Percentiles rank a stretch among this genome's conserved stretches.
These are phyloP conservation scores for Sebastes paucispinis DNA, from an alignment of 2,797 vertebrate genomes.

Conservation along the genomic window DNA sequence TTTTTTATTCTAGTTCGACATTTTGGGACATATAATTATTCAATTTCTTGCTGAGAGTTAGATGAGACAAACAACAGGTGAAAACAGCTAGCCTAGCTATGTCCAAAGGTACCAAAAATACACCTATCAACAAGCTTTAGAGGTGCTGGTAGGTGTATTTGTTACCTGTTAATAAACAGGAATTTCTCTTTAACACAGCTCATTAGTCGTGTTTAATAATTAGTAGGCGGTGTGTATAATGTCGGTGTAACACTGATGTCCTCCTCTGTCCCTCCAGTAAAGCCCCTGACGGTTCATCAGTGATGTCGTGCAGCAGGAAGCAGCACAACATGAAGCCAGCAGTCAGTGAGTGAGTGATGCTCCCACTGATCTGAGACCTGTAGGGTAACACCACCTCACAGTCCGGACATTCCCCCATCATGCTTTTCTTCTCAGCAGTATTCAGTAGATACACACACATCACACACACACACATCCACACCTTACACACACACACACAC, in stretches of 20 bases:
- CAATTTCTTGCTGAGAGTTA: too few relatives aligned
- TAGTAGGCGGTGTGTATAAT: background rate
- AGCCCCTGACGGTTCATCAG: background rate
- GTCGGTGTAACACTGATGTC: background rate
- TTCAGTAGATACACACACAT: conserved; percentile 34
- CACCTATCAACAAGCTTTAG: too few relatives aligned
- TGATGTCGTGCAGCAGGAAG: background rate
- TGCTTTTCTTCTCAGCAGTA: conserved; percentile 53
- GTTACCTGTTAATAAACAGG: too few relatives aligned
- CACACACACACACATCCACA: background rate
- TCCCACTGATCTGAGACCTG: conserved; percentile 46
- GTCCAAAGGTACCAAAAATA: too few relatives aligned
- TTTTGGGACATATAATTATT: too few relatives aligned
- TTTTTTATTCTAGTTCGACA: too few relatives aligned
- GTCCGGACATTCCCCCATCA: conserved; percentile 33
- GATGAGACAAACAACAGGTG: too few relatives aligned
- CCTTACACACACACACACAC: conserved; percentile 4
- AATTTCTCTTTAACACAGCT: background rate
- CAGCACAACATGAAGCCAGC: conserved; percentile 12
- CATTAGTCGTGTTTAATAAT: background rate
- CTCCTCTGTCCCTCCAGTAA: conserved; percentile 48
- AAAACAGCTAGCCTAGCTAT: too few relatives aligned
- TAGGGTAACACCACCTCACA: conserved; percentile 28
- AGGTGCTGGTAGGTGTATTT: too few relatives aligned
- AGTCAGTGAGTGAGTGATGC: background rate